Percentiles rank a stretch among this genome's conserved stretches.
These are phyloP conservation scores for Drosophila pseudoananassae DNA, from an alignment of 1,140 invertebrate species.

Conservation along the genomic window DNA sequence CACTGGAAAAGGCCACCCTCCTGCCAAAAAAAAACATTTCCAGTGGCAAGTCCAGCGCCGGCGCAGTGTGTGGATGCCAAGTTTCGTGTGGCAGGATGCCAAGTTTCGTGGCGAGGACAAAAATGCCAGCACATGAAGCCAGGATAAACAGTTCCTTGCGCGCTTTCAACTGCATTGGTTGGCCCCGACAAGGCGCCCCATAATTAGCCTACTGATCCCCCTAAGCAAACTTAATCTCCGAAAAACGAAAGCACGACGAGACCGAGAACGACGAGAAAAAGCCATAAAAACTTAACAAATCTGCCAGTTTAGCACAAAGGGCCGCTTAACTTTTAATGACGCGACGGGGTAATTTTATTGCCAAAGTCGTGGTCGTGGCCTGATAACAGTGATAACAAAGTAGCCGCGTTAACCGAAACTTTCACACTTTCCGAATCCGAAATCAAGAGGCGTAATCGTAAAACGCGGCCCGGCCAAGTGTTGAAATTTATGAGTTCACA, in stretches of 20 bases:
- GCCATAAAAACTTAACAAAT: slow-evolving; percentile 47
- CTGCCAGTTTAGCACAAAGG: slow-evolving; percentile 54
- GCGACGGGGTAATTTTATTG: slow-evolving; percentile 65
- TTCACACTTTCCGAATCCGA: slow-evolving; percentile 49
- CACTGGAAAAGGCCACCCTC: slow-evolving; percentile 47
- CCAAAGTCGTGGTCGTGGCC: slow-evolving; percentile 40
- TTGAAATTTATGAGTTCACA: slow-evolving; percentile 67
- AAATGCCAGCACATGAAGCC: slow-evolving; percentile 65
- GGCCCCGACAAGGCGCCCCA: slow-evolving; percentile 20
- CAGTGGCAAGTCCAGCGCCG: slow-evolving; percentile 52
- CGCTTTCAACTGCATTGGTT: slow-evolving; percentile 76
- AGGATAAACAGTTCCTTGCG: slow-evolving; percentile 73
- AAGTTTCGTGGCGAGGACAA: slow-evolving; percentile 52
- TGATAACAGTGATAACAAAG: slow-evolving; percentile 73
- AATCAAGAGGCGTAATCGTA: slow-evolving; percentile 69
- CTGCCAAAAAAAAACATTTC: neutral
- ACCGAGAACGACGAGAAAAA: neutral
- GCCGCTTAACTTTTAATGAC: slow-evolving; percentile 62
- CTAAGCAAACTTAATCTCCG: slow-evolving; percentile 5
- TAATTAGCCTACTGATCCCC: slow-evolving; percentile 1
- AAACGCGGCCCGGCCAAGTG: slow-evolving; percentile 65
- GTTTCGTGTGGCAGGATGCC: slow-evolving; percentile 50
- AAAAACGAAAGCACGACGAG: slow-evolving; percentile 1
- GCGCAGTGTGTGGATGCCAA: slow-evolving; percentile 62
- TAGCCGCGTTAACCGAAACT: slow-evolving; percentile 37